Percentiles rank a stretch among this genome's conserved stretches.
Evolutionary conservation across 2,113 vertebrate genomes (phyloP).

Genomic region (Perca schrenkii): DNA sequence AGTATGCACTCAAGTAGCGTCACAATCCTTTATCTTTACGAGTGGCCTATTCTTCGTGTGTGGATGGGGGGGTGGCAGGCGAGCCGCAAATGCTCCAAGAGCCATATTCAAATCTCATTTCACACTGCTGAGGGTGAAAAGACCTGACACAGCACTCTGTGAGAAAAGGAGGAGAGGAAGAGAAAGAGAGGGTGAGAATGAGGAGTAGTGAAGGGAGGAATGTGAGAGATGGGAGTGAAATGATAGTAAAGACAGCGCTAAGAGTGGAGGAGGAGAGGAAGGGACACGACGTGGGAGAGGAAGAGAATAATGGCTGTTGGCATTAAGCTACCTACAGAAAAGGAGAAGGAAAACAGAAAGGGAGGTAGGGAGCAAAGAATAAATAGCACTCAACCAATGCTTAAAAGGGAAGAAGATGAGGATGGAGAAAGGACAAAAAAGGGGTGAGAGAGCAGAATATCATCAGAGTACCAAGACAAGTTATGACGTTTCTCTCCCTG

Average conservation of each 20-base stretch:
- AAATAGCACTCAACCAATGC: slow-evolving; percentile 22
- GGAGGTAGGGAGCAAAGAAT: slow-evolving; percentile 17
- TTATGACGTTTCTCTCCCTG: slow-evolving; percentile 26
- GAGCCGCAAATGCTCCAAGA: slow-evolving; percentile 58
- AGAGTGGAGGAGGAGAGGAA: slow-evolving; percentile 61
- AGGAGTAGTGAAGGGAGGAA: slow-evolving; percentile 38
- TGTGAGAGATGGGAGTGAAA: slow-evolving; percentile 47
- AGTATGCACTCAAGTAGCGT: slow-evolving; percentile 46
- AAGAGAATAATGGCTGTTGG: slow-evolving; percentile 66
- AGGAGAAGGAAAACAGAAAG: slow-evolving; percentile 17
- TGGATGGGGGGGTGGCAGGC: background rate
- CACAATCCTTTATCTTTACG: slow-evolving; percentile 67
- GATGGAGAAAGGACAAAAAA: slow-evolving; percentile 2
- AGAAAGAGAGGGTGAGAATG: slow-evolving; percentile 41
- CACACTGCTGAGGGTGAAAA: slow-evolving; percentile 76
- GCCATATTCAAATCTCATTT: slow-evolving; percentile 82
- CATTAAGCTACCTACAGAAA: slow-evolving; percentile 51
- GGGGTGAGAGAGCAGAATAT: slow-evolving; percentile 21
- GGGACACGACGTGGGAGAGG: slow-evolving; percentile 61
- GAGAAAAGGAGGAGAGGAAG: slow-evolving; percentile 28
- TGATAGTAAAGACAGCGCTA: slow-evolving; percentile 57
- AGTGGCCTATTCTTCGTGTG: slow-evolving; percentile 38
- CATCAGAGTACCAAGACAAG: background rate
- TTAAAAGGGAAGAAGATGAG: slow-evolving; percentile 32
- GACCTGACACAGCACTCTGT: slow-evolving; percentile 79